Evolutionary conservation across 2,113 vertebrate genomes (phyloP), one percentile per base, ranked within the genome.

Genomic region (Coreoperca whiteheadi): DNA sequence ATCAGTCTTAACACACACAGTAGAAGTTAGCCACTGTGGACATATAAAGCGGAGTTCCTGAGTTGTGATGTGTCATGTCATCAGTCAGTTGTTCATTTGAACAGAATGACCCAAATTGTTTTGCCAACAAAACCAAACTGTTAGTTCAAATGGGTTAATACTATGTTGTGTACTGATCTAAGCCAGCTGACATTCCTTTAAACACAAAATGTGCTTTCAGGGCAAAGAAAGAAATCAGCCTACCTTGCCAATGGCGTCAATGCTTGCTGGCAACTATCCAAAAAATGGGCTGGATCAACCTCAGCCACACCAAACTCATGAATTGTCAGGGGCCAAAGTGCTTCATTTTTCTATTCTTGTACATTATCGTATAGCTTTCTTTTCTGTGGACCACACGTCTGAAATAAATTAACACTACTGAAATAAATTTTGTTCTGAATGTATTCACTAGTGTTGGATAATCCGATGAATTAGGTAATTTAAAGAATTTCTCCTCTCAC

Each of bases 121-220:
- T 76, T 54, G 34, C 23, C 54, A 75, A 79, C 70, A 60, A 81
- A 80, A 54, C 23, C 56, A 41, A 53, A 71, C 18, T 56, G 54
- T 66, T 39, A 46, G 32, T 77, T 73, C 11, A 71, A 50, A 79
- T 30, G 46, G 34, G 71, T 65, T 88, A 34, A 34, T 53, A 53
- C 18, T 15, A 8, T 28, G 32, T 56, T 76, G 28, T 30, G 46
- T 51, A 39, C 30, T 84, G 68, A 73, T 82, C 46, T 66, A 70
- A 82, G 59, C 69, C 85, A 74, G 81, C 78, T 30, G 70, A 81
- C 83, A 89, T 85, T 84, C 85, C 66, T 91, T 81, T 67, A 74
- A 81, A 84, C 39, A 79, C 57, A 76, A 89, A 87, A 86, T 61
- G 34, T 90, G 91, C 82, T 92, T 89, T 86, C 79, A 80, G 64